A percentile compares a stretch with the other conserved stretches of the same genome.
phyloP scores from a whole-genome alignment of 1,140 invertebrate species.

The Drosophila micromelanica region DNA sequence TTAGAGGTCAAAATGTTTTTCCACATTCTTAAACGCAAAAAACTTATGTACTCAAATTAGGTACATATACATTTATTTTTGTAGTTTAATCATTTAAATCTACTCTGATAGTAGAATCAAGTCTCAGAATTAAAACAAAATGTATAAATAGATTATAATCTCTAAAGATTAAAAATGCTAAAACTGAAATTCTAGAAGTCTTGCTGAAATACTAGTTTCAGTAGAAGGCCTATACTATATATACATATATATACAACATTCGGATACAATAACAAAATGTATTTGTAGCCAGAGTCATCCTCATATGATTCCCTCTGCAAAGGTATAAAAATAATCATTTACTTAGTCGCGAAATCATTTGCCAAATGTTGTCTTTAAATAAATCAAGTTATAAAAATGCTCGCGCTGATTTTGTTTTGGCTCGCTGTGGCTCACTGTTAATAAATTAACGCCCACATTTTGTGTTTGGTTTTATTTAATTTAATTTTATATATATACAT shows the following conservation, averaged over 20 bases:
- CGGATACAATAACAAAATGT: no score
- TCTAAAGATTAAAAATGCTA: no score
- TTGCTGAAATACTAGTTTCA: no score
- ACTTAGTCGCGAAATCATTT: slow-evolving; percentile 49
- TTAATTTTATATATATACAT: slow-evolving; percentile 34
- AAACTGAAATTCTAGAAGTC: no score
- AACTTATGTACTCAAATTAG: no score
- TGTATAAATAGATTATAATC: no score
- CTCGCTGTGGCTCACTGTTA: slow-evolving; percentile 58
- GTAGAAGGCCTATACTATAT: no score
- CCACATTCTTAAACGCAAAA: background rate
- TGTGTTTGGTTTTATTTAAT: slow-evolving; percentile 3
- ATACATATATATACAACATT: no score
- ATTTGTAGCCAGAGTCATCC: background rate
- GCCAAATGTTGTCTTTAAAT: slow-evolving; percentile 71
- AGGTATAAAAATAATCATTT: slow-evolving; percentile 46
- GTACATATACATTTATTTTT: no score
- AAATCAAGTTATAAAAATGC: slow-evolving; percentile 81
- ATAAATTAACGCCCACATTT: slow-evolving; percentile 76
- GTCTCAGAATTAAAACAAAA: no score
- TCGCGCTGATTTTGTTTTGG: slow-evolving; percentile 68
- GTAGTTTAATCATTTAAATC: background rate
- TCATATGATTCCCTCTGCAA: slow-evolving; percentile 22
- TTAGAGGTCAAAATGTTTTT: slow-evolving; percentile 23
- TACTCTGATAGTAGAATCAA: no score